Percentiles rank a stretch among this genome's conserved stretches.
Conservation (phyloP, 2,113 vertebrate species). For the Semnornis frantzii region DNA sequence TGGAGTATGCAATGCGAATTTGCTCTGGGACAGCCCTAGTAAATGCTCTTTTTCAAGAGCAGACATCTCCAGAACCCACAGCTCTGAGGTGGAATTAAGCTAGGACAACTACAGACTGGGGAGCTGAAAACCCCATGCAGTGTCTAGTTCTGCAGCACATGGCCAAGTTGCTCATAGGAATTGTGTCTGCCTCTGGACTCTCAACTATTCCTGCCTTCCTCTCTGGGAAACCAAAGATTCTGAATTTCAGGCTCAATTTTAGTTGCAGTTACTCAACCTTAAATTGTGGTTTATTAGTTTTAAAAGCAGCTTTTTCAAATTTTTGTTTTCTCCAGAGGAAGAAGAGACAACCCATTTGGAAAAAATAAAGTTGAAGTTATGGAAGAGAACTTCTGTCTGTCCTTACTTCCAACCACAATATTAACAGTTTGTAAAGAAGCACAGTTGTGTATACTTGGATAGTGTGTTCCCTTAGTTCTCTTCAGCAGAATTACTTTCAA, state of each 20-base stretch:
- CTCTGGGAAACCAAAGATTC: background rate
- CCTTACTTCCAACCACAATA: background rate
- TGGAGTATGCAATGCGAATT: background rate
- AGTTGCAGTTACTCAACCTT: background rate
- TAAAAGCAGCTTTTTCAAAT: background rate
- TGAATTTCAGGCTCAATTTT: background rate
- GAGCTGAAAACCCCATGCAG: background rate
- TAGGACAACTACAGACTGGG: background rate
- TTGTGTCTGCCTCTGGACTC: background rate
- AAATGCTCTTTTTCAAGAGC: background rate
- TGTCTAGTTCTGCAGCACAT: background rate
- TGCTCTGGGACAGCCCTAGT: background rate
- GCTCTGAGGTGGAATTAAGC: background rate
- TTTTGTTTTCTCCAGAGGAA: background rate
- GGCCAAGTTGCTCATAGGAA: rapidly evolving
- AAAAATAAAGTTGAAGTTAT: background rate
- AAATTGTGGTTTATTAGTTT: background rate
- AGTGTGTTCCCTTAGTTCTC: background rate
- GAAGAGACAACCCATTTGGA: background rate
- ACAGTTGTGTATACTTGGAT: background rate
- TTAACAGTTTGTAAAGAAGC: background rate
- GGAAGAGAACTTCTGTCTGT: background rate
- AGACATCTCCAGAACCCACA: background rate
- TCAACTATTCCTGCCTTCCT: background rate
- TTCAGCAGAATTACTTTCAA: background rate